Conservation (phyloP, 2,888 invertebrate genomes). For the Polydrusus cervinus region DNA sequence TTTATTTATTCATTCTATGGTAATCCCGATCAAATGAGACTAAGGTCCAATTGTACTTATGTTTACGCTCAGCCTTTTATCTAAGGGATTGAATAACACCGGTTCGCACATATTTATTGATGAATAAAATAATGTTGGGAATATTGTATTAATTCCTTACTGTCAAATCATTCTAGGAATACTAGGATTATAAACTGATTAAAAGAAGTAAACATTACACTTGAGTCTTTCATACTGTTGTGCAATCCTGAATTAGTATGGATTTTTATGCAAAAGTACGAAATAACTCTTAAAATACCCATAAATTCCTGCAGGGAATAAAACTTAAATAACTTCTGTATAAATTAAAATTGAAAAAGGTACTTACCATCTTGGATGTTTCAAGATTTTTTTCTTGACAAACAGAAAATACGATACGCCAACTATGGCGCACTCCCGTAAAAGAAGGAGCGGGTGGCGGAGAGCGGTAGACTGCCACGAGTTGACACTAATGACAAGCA, state of each 20-base stretch:
- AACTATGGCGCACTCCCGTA: conserved; percentile 90
- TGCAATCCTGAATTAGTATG: conserved; percentile 66
- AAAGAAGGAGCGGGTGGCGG: conserved; percentile 74
- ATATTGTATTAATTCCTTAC: background rate
- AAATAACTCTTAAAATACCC: conserved; percentile 34
- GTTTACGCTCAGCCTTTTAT: conserved; percentile 41
- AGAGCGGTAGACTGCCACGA: conserved; percentile 12
- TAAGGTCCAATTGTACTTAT: too few species aligned
- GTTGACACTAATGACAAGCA: conserved; percentile 18
- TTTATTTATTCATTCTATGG: background rate
- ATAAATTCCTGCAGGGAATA: conserved; percentile 7
- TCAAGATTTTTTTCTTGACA: conserved; percentile 81
- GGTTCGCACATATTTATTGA: background rate
- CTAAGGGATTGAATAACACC: background rate
- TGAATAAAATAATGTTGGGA: background rate
- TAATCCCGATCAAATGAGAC: too few species aligned
- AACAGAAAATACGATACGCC: conserved; percentile 87
- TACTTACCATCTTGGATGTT: conserved; percentile 90
- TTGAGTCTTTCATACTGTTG: conserved; percentile 67
- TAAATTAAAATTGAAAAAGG: conserved; percentile 36
- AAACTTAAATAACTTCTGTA: background rate
- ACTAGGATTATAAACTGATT: background rate
- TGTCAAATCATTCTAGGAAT: background rate
- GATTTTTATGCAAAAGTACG: conserved; percentile 48
- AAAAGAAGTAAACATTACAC: conserved; percentile 27